A percentile compares a stretch with the other conserved stretches of the same genome.
Evolutionary conservation across 2,113 vertebrate genomes (phyloP).

Genomic region (Caloenas nicobarica): DNA sequence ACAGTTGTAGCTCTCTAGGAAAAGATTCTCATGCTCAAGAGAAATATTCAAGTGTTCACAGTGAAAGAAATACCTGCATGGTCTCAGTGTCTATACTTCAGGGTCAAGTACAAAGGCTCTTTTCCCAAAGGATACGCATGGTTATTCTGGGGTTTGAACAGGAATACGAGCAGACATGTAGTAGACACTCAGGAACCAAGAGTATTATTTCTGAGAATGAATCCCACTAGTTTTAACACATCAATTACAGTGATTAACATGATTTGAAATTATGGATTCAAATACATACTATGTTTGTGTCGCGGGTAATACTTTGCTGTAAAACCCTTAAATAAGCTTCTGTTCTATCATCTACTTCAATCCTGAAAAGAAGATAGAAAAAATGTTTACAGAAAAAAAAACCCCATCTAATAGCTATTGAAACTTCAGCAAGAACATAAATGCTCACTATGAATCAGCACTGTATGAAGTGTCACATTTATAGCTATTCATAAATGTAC

Average conservation of each 20-base stretch:
- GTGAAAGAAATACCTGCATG: not conserved
- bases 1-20: not conserved
- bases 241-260: not conserved
- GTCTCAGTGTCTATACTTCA: not conserved
- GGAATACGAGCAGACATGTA: accelerated
- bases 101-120: not conserved
- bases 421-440: not conserved
- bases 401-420: not conserved
- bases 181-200: not conserved
- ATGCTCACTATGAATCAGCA: not conserved
- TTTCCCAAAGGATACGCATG: not conserved
- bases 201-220: not conserved
- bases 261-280: not conserved
- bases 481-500: not conserved
- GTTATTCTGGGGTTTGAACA: not conserved
- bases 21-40: not conserved
- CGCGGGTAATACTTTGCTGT: constrained; percentile 79
- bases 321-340: constrained; percentile 86
- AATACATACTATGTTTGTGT: constrained; percentile 86
- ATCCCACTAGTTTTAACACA: not conserved
- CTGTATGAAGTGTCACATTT: not conserved
- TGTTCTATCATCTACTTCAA: constrained; percentile 88
- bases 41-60: not conserved
- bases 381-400: not conserved
- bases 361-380: constrained; percentile 68